Conservation (phyloP, 2,113 vertebrate species). For the Pionites leucogaster region DNA sequence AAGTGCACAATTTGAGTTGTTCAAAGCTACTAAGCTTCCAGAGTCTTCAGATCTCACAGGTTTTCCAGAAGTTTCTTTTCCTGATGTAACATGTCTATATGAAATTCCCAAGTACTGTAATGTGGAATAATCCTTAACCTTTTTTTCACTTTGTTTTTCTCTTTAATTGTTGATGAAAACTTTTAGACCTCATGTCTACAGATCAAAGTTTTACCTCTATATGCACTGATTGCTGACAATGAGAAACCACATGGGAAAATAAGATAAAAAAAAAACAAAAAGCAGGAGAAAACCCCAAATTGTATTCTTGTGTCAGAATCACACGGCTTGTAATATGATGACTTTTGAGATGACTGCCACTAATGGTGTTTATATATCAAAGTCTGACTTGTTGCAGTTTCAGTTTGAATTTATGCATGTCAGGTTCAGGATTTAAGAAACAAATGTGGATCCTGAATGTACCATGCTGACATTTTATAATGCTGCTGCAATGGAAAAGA, state of each 20-base stretch:
- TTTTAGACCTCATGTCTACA: not conserved
- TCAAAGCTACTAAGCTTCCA: not conserved
- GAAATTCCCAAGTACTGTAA: not conserved
- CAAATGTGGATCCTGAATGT: rapidly evolving
- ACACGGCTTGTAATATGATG: not conserved
- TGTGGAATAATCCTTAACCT: not conserved
- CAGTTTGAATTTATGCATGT: not conserved
- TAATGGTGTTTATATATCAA: not conserved
- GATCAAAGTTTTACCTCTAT: not conserved
- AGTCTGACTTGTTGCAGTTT: not conserved
- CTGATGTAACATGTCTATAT: not conserved
- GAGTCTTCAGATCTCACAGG: not conserved
- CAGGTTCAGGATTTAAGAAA: not conserved
- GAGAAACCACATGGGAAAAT: not conserved
- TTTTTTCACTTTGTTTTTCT: not conserved
- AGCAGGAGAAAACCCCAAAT: not conserved
- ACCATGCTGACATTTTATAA: not conserved
- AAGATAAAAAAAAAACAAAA: not conserved
- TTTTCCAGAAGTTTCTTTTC: not conserved
- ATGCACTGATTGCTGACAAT: not conserved
- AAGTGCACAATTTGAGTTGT: not conserved
- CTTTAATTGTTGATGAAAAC: not conserved
- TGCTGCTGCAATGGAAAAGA: not conserved
- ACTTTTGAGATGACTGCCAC: not conserved
- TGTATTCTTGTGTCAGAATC: not conserved